These are phyloP conservation scores for Stegastes partitus DNA, from an alignment of 2,113 vertebrate species.

Conservation along the genomic window DNA sequence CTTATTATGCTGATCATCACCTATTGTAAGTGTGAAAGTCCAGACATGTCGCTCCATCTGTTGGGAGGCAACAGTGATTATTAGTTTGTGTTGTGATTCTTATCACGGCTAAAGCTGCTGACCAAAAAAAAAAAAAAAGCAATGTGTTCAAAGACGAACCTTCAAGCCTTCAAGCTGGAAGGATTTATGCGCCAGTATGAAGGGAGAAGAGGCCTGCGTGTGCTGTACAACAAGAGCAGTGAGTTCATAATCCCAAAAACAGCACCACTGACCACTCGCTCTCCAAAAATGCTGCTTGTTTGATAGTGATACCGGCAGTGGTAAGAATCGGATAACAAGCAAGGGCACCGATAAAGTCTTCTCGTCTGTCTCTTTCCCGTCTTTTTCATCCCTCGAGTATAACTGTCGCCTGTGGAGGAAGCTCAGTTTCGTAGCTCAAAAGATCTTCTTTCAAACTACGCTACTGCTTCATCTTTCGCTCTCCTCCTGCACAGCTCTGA, in stretches of 20 bases:
- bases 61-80: constrained; percentile 54
- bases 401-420: constrained; percentile 14
- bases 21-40: constrained; percentile 71
- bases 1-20: constrained; percentile 59
- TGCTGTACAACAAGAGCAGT: constrained; percentile 21
- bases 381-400: constrained; percentile 51
- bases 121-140: constrained; percentile 36
- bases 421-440: constrained; percentile 39
- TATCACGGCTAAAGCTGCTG: constrained; percentile 11
- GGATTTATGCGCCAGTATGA: constrained; percentile 14
- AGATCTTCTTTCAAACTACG: constrained; percentile 56
- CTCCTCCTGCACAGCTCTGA: constrained; percentile 7
- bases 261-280: constrained; percentile 22
- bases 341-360: constrained; percentile 37
- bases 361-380: constrained; percentile 50
- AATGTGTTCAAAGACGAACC: constrained; percentile 26
- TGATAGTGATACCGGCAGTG: constrained; percentile 27
- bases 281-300: constrained; percentile 46
- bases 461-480: constrained; percentile 45
- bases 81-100: constrained; percentile 36
- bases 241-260: constrained; percentile 6
- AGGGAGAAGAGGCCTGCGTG: constrained; percentile 7
- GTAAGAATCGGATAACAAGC: constrained; percentile 62
- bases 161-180: neutral
- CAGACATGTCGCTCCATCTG: constrained; percentile 71